Base-by-base conservation (phyloP, 2,113 vertebrate genomes). In the Melanocharis versteri region DNA sequence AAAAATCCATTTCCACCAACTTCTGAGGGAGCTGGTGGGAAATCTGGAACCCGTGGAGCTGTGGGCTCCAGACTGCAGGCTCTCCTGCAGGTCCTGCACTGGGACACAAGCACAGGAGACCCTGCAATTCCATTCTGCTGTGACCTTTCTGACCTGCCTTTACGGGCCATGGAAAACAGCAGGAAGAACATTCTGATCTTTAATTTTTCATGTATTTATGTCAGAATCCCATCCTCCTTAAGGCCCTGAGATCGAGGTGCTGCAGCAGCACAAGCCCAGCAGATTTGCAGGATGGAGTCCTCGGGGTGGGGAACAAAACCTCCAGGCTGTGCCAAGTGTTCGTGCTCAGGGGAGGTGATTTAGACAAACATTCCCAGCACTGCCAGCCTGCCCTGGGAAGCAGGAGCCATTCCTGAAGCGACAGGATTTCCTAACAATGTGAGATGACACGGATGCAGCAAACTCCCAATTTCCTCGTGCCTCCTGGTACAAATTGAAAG, bases 401-500 rank as follows among this genome's bases (percentile, higher is more conserved):
- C 86, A 89, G 89, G 72, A 96, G 86, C 51, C 80, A 11, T 30
- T 60, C 50, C 79, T 70, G 58, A 80, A 17, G 58, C 7, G 5
- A 35, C 54, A 94, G 89, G 62, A 65, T 88, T 90, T 80, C 84
- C 79, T 37, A 48, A 62, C 86, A 86, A 89, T 3, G 3, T 40
- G 56, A 51, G 93, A 89, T 9, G 83, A 71, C 93, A 82, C 15
- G 93, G 89, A 93, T 39, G 72, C 3, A 13, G 47, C 80, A 87
- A 92, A 89, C 44, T 84, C 94, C 81, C 51, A 37, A 66, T 87
- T 89, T 96, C 90, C 86, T 58, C 0, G 39, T 60, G 68, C 90
- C 65, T 90, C 61, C 69, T 71, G 78, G 20, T 68, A 90, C 73
- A 93, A 93, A 93, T 91, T 90, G 90, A 68, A 89, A 66, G 89